phyloP scores from a whole-genome alignment of 2,797 vertebrate genomes.

The Prionace glauca region DNA sequence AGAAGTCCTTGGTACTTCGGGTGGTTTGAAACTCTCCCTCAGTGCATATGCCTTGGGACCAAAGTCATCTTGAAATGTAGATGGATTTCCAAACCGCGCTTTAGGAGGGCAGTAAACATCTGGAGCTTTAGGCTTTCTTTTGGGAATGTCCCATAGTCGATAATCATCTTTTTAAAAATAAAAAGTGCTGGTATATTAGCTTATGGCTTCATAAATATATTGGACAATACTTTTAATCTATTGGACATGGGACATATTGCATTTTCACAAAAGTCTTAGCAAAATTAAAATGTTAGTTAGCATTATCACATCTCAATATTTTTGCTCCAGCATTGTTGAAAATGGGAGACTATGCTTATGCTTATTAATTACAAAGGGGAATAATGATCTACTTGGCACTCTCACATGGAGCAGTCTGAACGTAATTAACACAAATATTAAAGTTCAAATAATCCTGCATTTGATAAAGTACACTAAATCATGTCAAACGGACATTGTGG shows the following conservation, averaged over 20 bases:
- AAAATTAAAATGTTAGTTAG: not conserved
- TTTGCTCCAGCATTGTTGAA: not conserved
- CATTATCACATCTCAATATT: not conserved
- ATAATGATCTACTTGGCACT: not conserved
- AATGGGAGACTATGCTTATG: not conserved
- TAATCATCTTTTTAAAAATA: constrained; percentile 65
- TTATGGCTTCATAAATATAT: not conserved
- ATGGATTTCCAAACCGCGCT: constrained; percentile 66
- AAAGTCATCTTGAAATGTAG: constrained; percentile 71
- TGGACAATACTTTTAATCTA: not conserved
- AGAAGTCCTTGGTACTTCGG: constrained; percentile 44
- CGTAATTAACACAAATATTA: not conserved
- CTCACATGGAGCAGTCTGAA: not conserved
- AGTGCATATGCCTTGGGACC: constrained; percentile 50
- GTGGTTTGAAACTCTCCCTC: constrained; percentile 61
- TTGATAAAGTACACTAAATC: not conserved
- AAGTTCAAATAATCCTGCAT: too few relatives aligned
- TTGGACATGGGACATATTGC: not conserved
- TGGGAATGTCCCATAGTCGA: constrained; percentile 59
- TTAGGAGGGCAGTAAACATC: constrained; percentile 55
- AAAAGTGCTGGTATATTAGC: constrained; percentile 28
- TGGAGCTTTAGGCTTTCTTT: constrained; percentile 58
- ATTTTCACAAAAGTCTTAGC: not conserved
- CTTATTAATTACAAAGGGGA: not conserved
- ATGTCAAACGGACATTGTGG: not conserved